phyloP scores from a whole-genome alignment of 2,797 vertebrate species.

The Bucorvus abyssinicus region DNA sequence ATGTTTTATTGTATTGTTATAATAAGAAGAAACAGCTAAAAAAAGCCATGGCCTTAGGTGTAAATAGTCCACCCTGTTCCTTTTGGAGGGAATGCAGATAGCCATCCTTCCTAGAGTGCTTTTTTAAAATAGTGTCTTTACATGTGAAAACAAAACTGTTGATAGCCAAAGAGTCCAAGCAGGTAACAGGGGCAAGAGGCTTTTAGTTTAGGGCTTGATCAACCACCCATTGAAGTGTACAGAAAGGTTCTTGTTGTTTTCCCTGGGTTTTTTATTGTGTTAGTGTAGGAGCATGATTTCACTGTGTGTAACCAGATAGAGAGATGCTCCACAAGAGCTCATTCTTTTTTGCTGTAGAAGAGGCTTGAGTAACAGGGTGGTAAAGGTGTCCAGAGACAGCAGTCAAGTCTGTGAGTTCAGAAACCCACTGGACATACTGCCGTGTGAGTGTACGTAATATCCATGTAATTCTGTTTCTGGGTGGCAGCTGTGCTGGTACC shows the following conservation, averaged over 20 bases:
- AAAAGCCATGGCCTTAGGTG: background rate
- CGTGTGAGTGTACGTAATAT: too few species aligned
- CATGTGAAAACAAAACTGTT: background rate
- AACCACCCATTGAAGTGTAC: background rate
- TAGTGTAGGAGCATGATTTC: background rate
- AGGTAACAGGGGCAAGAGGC: background rate
- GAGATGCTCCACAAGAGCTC: background rate
- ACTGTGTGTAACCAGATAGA: background rate
- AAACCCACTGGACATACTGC: fast-evolving
- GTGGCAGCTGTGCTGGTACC: background rate
- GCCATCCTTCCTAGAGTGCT: background rate
- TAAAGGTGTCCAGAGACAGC: background rate
- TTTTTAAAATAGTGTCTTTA: background rate
- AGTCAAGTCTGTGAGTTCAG: background rate
- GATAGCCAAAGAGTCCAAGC: background rate
- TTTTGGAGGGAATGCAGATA: background rate
- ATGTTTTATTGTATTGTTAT: background rate
- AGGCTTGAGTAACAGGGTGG: background rate
- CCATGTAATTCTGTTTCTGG: background rate
- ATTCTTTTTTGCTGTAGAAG: background rate
- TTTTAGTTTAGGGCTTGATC: background rate
- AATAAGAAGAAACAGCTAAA: background rate
- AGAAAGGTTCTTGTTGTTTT: background rate
- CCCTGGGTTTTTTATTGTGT: background rate
- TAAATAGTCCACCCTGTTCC: background rate